phyloP scores from a whole-genome alignment of 2,113 vertebrate genomes.

The Pachycephala philippinensis region DNA sequence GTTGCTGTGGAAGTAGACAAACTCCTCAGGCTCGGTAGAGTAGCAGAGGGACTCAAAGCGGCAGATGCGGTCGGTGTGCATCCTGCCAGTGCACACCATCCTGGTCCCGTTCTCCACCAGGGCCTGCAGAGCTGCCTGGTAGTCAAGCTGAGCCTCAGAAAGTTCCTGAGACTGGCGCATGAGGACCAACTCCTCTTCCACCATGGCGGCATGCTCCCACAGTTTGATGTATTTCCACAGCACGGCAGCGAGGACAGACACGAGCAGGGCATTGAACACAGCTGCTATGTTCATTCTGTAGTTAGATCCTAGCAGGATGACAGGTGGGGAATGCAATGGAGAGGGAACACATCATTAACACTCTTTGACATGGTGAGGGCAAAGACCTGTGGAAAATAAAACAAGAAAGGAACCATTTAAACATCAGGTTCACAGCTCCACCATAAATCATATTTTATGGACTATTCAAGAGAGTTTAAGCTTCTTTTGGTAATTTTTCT shows the following conservation, averaged over 20 bases:
- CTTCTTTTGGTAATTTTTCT: neutral
- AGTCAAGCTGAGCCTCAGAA: slow-evolving; percentile 82
- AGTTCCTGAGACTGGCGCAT: slow-evolving; percentile 79
- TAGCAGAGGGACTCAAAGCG: slow-evolving; percentile 96
- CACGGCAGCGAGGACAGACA: slow-evolving; percentile 88
- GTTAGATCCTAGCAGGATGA: slow-evolving; percentile 71
- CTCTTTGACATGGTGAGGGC: slow-evolving; percentile 32
- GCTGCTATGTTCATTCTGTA: slow-evolving; percentile 91
- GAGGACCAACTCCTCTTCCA: slow-evolving; percentile 89
- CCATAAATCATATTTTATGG: neutral
- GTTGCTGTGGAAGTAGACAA: slow-evolving; percentile 95
- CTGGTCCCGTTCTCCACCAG: slow-evolving; percentile 88
- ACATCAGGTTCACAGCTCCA: neutral
- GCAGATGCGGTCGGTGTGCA: slow-evolving; percentile 95
- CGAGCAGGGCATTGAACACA: slow-evolving; percentile 89
- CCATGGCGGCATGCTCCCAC: slow-evolving; percentile 79
- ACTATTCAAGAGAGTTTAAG: neutral
- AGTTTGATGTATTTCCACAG: slow-evolving; percentile 92
- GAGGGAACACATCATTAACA: slow-evolving; percentile 43
- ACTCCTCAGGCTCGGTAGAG: slow-evolving; percentile 90
- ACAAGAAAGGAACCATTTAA: neutral
- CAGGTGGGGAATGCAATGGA: slow-evolving; percentile 37
- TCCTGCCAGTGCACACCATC: slow-evolving; percentile 95
- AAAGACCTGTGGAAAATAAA: slow-evolving; percentile 39
- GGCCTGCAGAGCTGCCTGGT: slow-evolving; percentile 84